Evolutionary conservation across 2,797 vertebrate genomes (phyloP).

Genomic region (Peromyscus nudipes): DNA sequence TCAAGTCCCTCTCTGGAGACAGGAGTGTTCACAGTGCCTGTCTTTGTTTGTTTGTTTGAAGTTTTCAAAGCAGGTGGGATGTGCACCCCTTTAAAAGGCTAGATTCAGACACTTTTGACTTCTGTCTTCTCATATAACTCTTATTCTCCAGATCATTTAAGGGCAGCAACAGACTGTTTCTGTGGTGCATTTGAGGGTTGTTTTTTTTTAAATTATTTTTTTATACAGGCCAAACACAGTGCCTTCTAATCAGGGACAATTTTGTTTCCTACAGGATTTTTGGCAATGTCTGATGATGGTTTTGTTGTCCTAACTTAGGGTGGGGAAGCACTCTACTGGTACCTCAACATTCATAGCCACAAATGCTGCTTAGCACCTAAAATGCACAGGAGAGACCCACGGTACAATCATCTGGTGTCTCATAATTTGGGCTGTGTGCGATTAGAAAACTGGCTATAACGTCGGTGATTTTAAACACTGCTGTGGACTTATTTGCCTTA

Average conservation of each 20-base stretch:
- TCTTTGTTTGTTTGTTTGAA: neutral
- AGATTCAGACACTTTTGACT: neutral
- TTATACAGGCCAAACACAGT: rapidly evolving
- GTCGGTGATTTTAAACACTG: neutral
- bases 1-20: neutral
- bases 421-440: neutral
- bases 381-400: rapidly evolving
- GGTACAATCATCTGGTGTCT: neutral
- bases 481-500: neutral
- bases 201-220: too few relatives aligned
- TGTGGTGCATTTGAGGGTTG: neutral
- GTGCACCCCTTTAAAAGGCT: neutral
- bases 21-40: rapidly evolving
- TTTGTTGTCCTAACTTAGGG: neutral
- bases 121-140: neutral
- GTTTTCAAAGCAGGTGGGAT: neutral
- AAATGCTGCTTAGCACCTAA: rapidly evolving
- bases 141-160: neutral
- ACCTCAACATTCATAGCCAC: neutral
- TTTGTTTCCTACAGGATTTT: neutral
- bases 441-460: neutral
- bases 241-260: neutral
- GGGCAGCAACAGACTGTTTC: neutral
- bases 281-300: neutral
- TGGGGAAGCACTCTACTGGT: neutral